Base-by-base conservation (phyloP, 2,797 vertebrate species). In the Mionectes olivaceus region DNA sequence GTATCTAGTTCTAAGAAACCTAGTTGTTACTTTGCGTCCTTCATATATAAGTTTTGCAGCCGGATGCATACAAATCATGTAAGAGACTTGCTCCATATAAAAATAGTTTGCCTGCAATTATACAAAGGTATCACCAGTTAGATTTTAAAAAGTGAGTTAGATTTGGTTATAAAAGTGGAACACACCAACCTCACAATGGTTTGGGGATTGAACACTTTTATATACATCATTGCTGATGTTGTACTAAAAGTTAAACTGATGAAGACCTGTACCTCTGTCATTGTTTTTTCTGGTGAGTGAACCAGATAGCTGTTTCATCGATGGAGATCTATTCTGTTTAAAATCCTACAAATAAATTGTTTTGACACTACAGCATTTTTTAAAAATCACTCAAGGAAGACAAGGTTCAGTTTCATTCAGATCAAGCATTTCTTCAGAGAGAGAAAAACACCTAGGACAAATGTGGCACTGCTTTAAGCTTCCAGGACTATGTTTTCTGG, bases 391-490 rank as follows among this genome's bases (percentile, higher is more conserved):
- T 96, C 47, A 83, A 53, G 25, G 28, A 75, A 79, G 32, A 76
- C 5, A 13, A 50, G 10, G 15, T 92, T 92, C 82, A 49, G 64
- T 83, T 97, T 93, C 56, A 80, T 83, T 97, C 93, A 90, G 50
- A 95, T 76, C 76, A 96, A 95, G 35, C 47, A 79, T 80, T 77
- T 93, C 69, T 96, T 96, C 74, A 93, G 83, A 89, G 52, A 94
- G 32, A 61, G 19, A 43, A 93, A 94, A 95, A 49, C 23, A 60
- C 13, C 37, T 90, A 94, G 65, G 94, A 95, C 10, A 92, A 95
- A 95, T 37, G 30, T 74, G 73, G 63, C 65, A 90, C 11, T 70
- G 53, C 61, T 85, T 90, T 88, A 93, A 75, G 27, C 68, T 86
- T 85, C 81, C 18, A 63, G 55, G 69, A 35, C 1, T 9, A 15